phyloP scores from a whole-genome alignment of 2,113 vertebrate species.

The Odocoileus virginianus region DNA sequence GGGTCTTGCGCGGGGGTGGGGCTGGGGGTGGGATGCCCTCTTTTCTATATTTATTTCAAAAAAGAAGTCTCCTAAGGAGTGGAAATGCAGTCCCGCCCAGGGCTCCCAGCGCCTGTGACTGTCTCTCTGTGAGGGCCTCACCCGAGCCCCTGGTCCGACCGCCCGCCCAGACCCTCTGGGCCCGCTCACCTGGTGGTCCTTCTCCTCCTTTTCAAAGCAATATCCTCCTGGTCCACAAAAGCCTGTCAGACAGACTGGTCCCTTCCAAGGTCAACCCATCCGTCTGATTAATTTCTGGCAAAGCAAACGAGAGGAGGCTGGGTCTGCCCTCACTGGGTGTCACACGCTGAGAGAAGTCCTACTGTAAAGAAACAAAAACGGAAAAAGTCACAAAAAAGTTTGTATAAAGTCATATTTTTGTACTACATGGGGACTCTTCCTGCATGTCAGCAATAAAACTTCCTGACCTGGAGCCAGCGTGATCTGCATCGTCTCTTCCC shows the following conservation, averaged over 20 bases:
- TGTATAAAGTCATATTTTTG: conserved; percentile 99
- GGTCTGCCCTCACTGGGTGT: conserved; percentile 49
- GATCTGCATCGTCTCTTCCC: not conserved
- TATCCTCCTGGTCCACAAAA: conserved; percentile 65
- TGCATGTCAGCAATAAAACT: conserved; percentile 99
- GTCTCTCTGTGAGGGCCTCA: not conserved
- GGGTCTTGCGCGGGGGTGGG: not conserved
- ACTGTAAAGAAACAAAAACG: conserved; percentile 82
- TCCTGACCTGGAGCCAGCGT: conserved; percentile 82
- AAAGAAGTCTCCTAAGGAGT: conserved; percentile 54
- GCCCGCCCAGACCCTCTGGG: not conserved
- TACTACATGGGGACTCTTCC: conserved; percentile 95
- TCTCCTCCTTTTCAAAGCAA: conserved; percentile 78
- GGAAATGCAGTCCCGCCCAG: not conserved
- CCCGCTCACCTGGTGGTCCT: not conserved
- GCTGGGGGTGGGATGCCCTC: not conserved
- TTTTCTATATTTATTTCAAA: conserved; percentile 76
- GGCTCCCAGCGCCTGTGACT: conserved; percentile 21
- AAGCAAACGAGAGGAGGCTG: conserved; percentile 74
- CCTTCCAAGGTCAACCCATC: not conserved
- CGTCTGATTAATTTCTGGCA: conserved; percentile 10
- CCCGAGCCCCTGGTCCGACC: not conserved
- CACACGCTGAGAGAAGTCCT: conserved; percentile 79
- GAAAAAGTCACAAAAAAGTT: conserved; percentile 88
- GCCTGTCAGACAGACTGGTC: conserved; percentile 49